Percentiles rank a stretch among this genome's conserved stretches.
These are phyloP conservation scores for Epizoanthus stellaris DNA, from an alignment of 92 coral and sea anemone species.

Conservation along the genomic window DNA sequence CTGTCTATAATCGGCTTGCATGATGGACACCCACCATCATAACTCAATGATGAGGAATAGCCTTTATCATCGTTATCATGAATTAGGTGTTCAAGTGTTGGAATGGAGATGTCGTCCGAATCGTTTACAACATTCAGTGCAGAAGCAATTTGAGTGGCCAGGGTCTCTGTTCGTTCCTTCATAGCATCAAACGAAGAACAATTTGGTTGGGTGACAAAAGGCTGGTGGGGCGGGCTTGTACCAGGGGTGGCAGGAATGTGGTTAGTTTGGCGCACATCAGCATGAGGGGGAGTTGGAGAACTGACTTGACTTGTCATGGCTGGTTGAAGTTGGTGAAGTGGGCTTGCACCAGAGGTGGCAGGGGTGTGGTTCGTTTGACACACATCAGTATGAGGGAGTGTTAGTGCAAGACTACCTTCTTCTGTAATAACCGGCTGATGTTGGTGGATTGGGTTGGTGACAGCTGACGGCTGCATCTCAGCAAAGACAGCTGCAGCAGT, in stretches of 20 bases:
- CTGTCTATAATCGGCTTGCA: background rate
- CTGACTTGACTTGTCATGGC: too few relatives aligned
- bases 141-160: background rate
- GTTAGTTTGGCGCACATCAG: too few relatives aligned
- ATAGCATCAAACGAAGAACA: background rate
- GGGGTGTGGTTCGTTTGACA: too few relatives aligned
- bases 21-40: background rate
- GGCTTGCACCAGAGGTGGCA: background rate
- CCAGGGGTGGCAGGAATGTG: background rate
- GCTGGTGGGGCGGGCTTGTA: background rate
- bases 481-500: too few relatives aligned
- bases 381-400: background rate
- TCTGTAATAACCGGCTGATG: too few relatives aligned
- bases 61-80: background rate
- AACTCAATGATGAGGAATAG: background rate
- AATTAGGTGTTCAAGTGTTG: background rate
- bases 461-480: too few relatives aligned
- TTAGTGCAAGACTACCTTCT: too few relatives aligned
- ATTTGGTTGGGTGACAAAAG: background rate
- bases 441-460: too few relatives aligned
- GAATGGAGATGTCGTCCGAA: background rate
- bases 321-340: background rate
- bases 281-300: too few relatives aligned
- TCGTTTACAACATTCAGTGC: background rate
- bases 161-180: background rate